Percentiles rank a stretch among this genome's conserved stretches.
These are phyloP conservation scores for Brenthis hecate DNA, from an alignment of 2,888 invertebrate species.

Conservation along the genomic window DNA sequence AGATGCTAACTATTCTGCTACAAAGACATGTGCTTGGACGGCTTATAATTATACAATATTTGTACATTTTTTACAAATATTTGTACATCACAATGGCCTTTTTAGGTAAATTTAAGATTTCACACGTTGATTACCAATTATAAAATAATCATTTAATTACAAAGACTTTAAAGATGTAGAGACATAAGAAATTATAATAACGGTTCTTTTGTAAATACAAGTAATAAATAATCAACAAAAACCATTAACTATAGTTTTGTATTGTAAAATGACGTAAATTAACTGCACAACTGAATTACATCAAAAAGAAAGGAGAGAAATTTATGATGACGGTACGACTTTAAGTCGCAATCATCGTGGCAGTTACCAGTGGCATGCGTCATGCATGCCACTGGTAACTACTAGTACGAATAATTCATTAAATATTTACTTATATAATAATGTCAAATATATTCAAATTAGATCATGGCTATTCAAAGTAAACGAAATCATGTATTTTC, in stretches of 20 bases:
- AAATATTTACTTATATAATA: slow-evolving; percentile 4
- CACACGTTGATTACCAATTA: neutral
- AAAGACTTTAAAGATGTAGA: too few species aligned
- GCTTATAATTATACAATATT: neutral
- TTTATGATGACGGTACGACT: slow-evolving; percentile 24
- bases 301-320: slow-evolving; percentile 29
- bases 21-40: neutral
- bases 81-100: neutral
- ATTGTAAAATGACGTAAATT: slow-evolving; percentile 12
- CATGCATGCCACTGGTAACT: slow-evolving; percentile 1
- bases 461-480: neutral
- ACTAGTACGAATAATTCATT: slow-evolving; percentile 16
- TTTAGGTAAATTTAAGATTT: neutral
- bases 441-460: neutral
- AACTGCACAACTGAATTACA: slow-evolving; percentile 19
- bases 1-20: neutral
- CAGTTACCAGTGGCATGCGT: slow-evolving; percentile 6
- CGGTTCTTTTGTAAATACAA: too few species aligned
- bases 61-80: neutral
- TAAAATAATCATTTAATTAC: too few species aligned
- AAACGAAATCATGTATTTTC: too few species aligned
- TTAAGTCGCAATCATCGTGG: slow-evolving; percentile 5
- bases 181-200: too few species aligned
- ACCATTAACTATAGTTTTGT: neutral
- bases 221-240: neutral